These are phyloP conservation scores for Coecobrya sp. DNA, from an alignment of 2,888 invertebrate species.

Conservation along the genomic window DNA sequence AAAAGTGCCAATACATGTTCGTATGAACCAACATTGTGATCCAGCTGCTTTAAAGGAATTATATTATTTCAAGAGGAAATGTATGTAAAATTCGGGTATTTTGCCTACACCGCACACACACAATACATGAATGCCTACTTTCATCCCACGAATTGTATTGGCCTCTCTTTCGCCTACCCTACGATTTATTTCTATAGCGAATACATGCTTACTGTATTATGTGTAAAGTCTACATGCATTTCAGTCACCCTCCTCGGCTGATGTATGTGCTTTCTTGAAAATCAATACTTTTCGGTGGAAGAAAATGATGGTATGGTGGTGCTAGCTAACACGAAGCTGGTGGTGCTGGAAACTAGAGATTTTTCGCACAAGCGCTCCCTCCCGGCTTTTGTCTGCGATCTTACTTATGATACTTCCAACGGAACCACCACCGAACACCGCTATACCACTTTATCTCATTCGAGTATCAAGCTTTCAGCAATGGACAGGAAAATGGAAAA, in stretches of 20 bases:
- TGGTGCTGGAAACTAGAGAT: constrained; percentile 22
- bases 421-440: background rate
- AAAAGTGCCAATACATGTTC: background rate
- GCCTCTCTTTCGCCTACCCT: no score
- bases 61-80: background rate
- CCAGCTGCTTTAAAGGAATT: background rate
- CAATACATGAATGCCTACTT: background rate
- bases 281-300: no score
- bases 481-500: background rate
- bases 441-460: background rate
- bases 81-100: background rate
- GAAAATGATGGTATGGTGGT: background rate
- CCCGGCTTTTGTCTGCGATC: background rate
- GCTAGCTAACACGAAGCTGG: background rate
- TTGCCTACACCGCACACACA: background rate
- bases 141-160: no score
- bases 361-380: constrained; percentile 75
- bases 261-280: no score
- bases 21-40: background rate
- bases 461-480: background rate
- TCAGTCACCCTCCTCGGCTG: no score
- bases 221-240: background rate
- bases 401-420: background rate
- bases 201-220: background rate
- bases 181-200: background rate